Conservation (phyloP, 2,113 vertebrate genomes). For the Sylvilagus bachmani region DNA sequence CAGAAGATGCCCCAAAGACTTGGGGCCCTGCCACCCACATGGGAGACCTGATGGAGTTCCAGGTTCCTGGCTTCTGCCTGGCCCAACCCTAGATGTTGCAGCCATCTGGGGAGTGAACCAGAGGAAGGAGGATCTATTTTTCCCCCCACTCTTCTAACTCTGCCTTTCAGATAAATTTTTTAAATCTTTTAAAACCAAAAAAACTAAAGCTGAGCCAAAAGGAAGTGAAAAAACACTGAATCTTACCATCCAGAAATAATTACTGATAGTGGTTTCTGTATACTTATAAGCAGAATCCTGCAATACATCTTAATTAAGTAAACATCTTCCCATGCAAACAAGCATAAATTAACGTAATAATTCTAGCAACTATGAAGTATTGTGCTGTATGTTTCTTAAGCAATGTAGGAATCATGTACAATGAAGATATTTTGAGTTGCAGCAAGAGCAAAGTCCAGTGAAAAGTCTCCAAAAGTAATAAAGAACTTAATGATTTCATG, state of each 20-base stretch:
- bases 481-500: neutral
- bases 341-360: neutral
- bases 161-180: no score
- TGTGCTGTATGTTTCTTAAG: neutral
- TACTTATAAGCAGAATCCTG: conserved; percentile 31
- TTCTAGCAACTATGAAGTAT: conserved; percentile 42
- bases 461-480: conserved; percentile 44
- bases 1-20: no score
- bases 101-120: no score
- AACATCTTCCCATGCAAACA: neutral
- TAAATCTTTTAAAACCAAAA: no score
- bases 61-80: no score
- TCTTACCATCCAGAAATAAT: conserved; percentile 40
- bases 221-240: conserved; percentile 27
- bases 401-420: neutral
- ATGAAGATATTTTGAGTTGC: neutral
- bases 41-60: no score
- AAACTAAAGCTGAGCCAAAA: conserved; percentile 1
- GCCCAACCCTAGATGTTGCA: no score
- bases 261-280: neutral
- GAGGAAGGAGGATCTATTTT: no score
- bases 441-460: neutral
- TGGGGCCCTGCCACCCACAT: no score
- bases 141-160: no score
- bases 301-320: neutral